Evolutionary conservation across 2,113 vertebrate genomes (phyloP).

Genomic region (Tragelaphus buxtoni): DNA sequence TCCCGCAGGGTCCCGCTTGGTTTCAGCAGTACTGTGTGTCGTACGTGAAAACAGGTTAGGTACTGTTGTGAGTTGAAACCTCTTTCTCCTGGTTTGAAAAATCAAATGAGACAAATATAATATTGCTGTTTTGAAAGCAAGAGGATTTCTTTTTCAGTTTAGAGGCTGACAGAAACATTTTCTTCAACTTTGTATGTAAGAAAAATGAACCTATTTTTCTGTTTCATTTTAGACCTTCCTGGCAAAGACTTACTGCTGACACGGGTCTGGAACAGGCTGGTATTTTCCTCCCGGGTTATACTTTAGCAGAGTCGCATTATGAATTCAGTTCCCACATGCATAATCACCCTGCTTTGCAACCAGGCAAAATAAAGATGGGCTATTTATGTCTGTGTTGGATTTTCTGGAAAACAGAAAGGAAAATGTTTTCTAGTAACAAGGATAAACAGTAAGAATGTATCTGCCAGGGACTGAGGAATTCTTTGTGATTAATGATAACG

Average conservation of each 20-base stretch:
- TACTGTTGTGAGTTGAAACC: neutral
- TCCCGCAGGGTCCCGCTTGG: neutral
- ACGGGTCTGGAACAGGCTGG: neutral
- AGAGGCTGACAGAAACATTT: neutral
- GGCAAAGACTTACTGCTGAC: neutral
- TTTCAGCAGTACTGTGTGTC: neutral
- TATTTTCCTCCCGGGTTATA: neutral
- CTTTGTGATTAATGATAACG: neutral
- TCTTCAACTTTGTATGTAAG: neutral
- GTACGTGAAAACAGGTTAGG: neutral
- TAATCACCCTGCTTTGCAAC: neutral
- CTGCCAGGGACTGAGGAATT: neutral
- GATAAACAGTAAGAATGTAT: neutral
- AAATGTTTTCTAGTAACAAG: neutral
- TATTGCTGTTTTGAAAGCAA: neutral
- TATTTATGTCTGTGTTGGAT: neutral
- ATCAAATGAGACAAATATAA: neutral
- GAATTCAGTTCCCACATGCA: neutral
- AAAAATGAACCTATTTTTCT: neutral
- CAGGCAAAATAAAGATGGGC: neutral
- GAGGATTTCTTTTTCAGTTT: neutral
- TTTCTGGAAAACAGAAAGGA: slow-evolving; percentile 6
- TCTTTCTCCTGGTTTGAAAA: neutral
- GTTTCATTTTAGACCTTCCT: neutral
- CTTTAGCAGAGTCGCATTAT: neutral